Conservation (phyloP, 2,113 vertebrate species). For the Rhagologus leucostigma region DNA sequence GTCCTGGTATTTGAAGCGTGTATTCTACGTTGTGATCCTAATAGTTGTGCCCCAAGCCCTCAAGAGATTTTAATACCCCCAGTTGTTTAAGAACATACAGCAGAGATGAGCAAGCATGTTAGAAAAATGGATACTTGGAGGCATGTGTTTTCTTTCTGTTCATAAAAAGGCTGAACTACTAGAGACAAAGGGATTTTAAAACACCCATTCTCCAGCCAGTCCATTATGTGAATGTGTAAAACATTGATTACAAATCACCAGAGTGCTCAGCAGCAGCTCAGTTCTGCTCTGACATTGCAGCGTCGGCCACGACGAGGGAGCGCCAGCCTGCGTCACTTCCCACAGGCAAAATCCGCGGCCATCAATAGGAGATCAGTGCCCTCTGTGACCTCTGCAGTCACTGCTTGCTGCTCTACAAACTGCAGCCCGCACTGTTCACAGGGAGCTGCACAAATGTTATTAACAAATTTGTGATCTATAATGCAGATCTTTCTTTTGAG, state of each 20-base stretch:
- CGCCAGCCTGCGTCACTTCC: neutral
- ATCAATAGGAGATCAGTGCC: neutral
- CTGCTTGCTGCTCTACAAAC: neutral
- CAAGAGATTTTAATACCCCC: neutral
- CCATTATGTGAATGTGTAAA: neutral
- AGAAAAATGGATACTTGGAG: neutral
- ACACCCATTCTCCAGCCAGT: neutral
- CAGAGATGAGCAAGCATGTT: neutral
- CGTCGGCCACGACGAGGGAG: neutral
- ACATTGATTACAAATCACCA: neutral
- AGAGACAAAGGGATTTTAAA: neutral
- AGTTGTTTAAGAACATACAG: neutral
- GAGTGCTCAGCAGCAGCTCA: neutral
- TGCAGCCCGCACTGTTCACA: neutral
- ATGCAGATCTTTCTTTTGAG: neutral
- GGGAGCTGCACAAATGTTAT: neutral
- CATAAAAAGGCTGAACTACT: neutral
- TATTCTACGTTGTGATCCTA: neutral
- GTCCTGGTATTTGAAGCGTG: neutral
- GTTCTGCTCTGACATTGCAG: neutral
- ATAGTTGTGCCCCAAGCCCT: neutral
- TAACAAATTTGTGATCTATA: neutral
- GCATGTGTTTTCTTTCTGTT: neutral
- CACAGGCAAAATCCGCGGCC: neutral
- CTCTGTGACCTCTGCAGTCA: neutral